Conservation (phyloP, 2,797 vertebrate genomes). For the Sebastes kiyomatsui region DNA sequence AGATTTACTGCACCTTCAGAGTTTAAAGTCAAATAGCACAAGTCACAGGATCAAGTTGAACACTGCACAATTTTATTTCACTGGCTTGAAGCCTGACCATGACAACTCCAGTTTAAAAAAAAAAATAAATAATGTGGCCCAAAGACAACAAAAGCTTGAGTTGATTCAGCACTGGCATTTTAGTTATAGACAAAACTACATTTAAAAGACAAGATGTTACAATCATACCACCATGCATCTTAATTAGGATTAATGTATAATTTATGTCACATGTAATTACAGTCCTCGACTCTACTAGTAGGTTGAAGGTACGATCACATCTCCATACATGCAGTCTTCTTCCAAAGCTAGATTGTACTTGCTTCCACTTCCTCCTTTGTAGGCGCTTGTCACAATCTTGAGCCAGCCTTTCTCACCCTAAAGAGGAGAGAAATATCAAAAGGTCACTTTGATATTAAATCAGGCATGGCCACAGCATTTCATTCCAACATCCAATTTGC, state of each 20-base stretch:
- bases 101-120: background rate
- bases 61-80: background rate
- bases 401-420: slow-evolving; percentile 93
- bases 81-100: background rate
- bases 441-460: slow-evolving; percentile 4
- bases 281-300: slow-evolving; percentile 27
- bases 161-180: too few relatives aligned
- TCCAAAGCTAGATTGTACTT: slow-evolving; percentile 89
- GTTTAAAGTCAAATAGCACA: background rate
- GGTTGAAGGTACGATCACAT: slow-evolving; percentile 77
- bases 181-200: background rate
- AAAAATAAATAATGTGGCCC: background rate
- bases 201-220: background rate
- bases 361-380: slow-evolving; percentile 85
- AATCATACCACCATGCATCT: background rate
- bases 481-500: background rate
- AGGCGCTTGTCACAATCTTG: slow-evolving; percentile 88
- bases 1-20: background rate
- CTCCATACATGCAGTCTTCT: slow-evolving; percentile 86
- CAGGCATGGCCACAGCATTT: background rate
- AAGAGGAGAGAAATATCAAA: background rate
- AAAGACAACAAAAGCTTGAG: background rate
- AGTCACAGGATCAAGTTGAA: background rate
- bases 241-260: background rate
- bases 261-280: background rate